Percentiles rank a stretch among this genome's conserved stretches.
These are phyloP conservation scores for Drosophila melanogaster DNA, from an alignment of 1,140 invertebrate species.

Conservation along the genomic window Release_6_plus_ISO1_MT NC_004354.4:7123001-7123500, in stretches of 20 bases:
- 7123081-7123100: conserved; percentile 23
- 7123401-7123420: conserved; percentile 54
- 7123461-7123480: conserved; percentile 44
- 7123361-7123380: conserved; percentile 42
- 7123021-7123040: neutral
- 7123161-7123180: conserved; percentile 64
- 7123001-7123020: neutral
- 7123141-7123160: conserved; percentile 80
- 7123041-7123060: conserved; percentile 4
- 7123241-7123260: conserved; percentile 48
- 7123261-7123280: neutral
- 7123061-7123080: conserved; percentile 53
- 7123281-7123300: neutral
- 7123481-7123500: conserved; percentile 38
- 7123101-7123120: conserved; percentile 79
- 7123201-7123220: conserved; percentile 76
- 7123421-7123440: neutral
- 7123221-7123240: conserved; percentile 25
- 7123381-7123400: conserved; percentile 48
- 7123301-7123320: conserved; percentile 7
- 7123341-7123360: conserved; percentile 38
- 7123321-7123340: conserved; percentile 6
- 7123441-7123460: neutral
- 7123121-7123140: conserved; percentile 83
- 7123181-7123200: conserved; percentile 66